Percentiles rank a stretch among this genome's conserved stretches.
These are phyloP conservation scores for Acropora yongei DNA, from an alignment of 64 coral and sea anemone species.

Conservation along the genomic window DNA sequence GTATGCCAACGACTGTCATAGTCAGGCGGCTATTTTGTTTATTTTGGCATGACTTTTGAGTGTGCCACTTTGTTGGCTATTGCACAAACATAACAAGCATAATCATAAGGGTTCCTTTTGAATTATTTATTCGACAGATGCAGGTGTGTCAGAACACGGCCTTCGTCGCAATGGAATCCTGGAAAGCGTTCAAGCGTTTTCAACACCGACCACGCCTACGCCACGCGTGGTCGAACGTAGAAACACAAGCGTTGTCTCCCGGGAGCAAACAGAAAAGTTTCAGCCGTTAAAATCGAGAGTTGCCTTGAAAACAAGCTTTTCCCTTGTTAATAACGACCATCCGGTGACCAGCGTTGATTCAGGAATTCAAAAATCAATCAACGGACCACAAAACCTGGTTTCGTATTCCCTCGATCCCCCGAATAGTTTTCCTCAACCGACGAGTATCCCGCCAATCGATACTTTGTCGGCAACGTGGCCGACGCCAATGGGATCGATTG, in stretches of 20 bases:
- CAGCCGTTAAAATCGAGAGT: background rate
- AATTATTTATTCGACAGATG: background rate
- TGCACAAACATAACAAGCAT: too few species aligned
- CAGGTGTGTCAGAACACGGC: background rate
- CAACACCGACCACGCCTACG: conserved; percentile 12
- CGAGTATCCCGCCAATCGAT: conserved; percentile 66
- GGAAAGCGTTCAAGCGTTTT: background rate
- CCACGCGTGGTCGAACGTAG: background rate
- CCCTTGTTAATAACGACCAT: background rate
- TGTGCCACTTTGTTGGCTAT: too few species aligned
- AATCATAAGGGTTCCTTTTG: too few species aligned
- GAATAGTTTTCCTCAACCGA: conserved; percentile 55
- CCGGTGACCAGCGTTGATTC: background rate
- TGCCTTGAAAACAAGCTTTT: background rate
- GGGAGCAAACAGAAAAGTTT: background rate
- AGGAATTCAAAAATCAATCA: background rate
- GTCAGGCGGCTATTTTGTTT: too few species aligned
- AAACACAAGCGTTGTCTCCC: background rate
- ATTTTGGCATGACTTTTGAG: too few species aligned
- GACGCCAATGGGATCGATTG: conserved; percentile 68
- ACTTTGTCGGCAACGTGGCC: conserved; percentile 34
- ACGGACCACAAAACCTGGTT: background rate
- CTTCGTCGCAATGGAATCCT: conserved; percentile 29
- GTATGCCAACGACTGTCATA: too few species aligned
- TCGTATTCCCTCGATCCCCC: conserved; percentile 33